These are phyloP conservation scores for Adineta ricciae DNA, from an alignment of 2,888 invertebrate species.

Conservation along the genomic window DNA sequence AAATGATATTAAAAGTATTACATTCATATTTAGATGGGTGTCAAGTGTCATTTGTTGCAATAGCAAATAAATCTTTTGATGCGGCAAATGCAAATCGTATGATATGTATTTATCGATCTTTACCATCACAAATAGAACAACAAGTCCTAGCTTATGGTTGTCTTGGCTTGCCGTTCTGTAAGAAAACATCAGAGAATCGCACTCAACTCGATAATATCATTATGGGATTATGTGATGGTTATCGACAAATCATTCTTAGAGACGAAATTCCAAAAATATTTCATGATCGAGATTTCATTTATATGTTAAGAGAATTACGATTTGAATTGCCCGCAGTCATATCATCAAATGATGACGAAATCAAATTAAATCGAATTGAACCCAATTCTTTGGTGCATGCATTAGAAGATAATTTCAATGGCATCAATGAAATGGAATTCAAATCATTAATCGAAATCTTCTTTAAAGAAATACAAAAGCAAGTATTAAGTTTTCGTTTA, in stretches of 20 bases:
- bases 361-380: not conserved
- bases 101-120: not conserved
- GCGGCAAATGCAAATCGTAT: not conserved
- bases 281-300: not conserved
- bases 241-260: not conserved
- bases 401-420: not conserved
- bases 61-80: not conserved
- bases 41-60: not conserved
- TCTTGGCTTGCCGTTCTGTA: not conserved
- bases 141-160: not conserved
- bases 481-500: not conserved
- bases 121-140: not conserved
- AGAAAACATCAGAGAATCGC: not conserved
- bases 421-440: not conserved
- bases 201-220: not conserved
- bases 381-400: not conserved
- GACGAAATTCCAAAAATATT: not conserved
- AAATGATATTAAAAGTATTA: not conserved
- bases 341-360: not conserved
- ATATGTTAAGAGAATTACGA: not conserved
- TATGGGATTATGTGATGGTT: not conserved
- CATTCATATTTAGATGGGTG: not conserved
- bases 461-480: not conserved
- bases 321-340: not conserved
- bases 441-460: not conserved